Evolutionary conservation across 2,113 vertebrate genomes (phyloP), one percentile per base, ranked within the genome.

Genomic region (Muscicapa adusta): DNA sequence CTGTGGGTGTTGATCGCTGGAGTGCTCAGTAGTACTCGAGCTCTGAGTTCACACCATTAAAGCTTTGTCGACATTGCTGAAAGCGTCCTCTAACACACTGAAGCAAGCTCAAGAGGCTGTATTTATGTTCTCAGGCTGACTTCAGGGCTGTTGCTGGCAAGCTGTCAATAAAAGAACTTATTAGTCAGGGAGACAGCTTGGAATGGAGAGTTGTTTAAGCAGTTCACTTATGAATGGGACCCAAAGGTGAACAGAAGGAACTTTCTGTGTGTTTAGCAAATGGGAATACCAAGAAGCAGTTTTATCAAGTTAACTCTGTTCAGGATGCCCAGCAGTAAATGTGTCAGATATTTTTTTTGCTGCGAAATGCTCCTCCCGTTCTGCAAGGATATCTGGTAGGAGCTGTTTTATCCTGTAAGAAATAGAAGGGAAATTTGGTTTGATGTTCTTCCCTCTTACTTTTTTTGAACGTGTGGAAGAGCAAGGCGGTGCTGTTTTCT

Each of bases 61-160:
- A 93, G 93, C 93, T 96, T 96, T 94, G 94, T 95, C 81, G 29
- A 72, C 93, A 67, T 74, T 85, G 79, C 89, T 73, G 94, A 95
- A 72, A 89, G 78, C 51, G 47, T 91, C 93, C 94, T 94, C 84
- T 79, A 88, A 50, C 94, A 62, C 75, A 76, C 85, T 94, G 89
- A 91, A 54, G 89, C 70, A 33, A 93, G 77, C 94, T 92, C 93
- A 88, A 94, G 95, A 95, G 94, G 74, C 94, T 96, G 92, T 84
- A 91, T 95, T 96, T 94, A 86, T 92, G 88, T 91, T 96, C 96
- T 88, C 95, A 70, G 95, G 85, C 67, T 95, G 95, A 97, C 93
- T 96, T 96, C 66, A 88, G 93, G 94, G 85, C 94, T 93, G 84
- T 91, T 93, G 81, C 87, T 94, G 96, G 95, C 94, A 93, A 74